phyloP scores from a whole-genome alignment of 2,113 vertebrate species.

The Sus scrofa region T2T-Sscrofa CM000824.6:99102001-99102500 shows the following conservation, averaged over 20 bases:
- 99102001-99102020: not conserved
- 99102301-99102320: not conserved
- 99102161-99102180: not conserved
- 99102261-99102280: not conserved
- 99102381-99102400: not conserved
- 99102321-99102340: not conserved
- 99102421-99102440: constrained; percentile 26
- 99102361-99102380: constrained; percentile 20
- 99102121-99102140: not conserved
- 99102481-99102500: not conserved
- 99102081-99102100: not conserved
- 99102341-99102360: not conserved
- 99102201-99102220: not conserved
- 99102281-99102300: not conserved
- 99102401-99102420: constrained; percentile 48
- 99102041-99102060: not conserved
- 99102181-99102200: not conserved
- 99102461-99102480: not conserved
- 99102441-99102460: constrained; percentile 67
- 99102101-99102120: not conserved
- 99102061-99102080: not conserved
- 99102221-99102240: not conserved
- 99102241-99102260: not conserved
- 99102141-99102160: not conserved
- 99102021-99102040: not conserved